phyloP scores from a whole-genome alignment of 2,888 invertebrate genomes.

The Selenia dentaria region DNA sequence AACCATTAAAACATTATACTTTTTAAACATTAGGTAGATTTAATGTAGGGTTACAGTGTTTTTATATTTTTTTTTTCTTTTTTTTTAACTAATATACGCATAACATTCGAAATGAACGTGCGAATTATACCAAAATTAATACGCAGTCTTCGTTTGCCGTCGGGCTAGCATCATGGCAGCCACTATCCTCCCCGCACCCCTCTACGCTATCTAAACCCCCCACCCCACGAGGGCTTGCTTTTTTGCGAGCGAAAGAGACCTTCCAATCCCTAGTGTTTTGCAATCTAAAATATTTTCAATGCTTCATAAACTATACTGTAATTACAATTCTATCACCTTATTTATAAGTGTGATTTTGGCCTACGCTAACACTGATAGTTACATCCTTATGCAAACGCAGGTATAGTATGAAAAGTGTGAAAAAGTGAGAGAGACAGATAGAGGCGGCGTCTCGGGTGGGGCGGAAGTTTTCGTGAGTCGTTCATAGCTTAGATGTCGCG shows the following conservation, averaged over 20 bases:
- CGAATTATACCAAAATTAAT: conserved; percentile 80
- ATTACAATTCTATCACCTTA: conserved; percentile 4
- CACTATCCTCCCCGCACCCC: conserved; percentile 50
- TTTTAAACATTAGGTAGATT: too few species aligned
- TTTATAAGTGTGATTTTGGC: conserved; percentile 35
- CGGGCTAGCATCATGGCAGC: conserved; percentile 76
- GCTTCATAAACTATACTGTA: conserved; percentile 29
- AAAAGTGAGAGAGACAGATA: conserved; percentile 84
- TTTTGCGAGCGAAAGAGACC: conserved; percentile 84
- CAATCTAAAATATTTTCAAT: conserved; percentile 82
- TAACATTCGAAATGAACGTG: conserved; percentile 65
- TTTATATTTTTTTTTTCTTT: conserved; percentile 36
- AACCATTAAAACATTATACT: too few species aligned
- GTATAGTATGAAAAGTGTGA: conserved; percentile 79
- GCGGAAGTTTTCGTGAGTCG: conserved; percentile 84
- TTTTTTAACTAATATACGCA: conserved; percentile 18
- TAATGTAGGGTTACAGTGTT: too few species aligned
- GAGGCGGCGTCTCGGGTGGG: conserved; percentile 82
- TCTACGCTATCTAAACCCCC: conserved; percentile 53
- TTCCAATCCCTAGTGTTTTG: conserved; percentile 74
- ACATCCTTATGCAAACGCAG: conserved; percentile 36
- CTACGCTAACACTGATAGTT: conserved; percentile 19
- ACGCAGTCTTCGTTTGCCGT: conserved; percentile 75
- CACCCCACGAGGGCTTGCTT: conserved; percentile 64
- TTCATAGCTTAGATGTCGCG: conserved; percentile 77